Conservation (phyloP, 2,888 invertebrate genomes). For the Acrocyrtus sp. region DNA sequence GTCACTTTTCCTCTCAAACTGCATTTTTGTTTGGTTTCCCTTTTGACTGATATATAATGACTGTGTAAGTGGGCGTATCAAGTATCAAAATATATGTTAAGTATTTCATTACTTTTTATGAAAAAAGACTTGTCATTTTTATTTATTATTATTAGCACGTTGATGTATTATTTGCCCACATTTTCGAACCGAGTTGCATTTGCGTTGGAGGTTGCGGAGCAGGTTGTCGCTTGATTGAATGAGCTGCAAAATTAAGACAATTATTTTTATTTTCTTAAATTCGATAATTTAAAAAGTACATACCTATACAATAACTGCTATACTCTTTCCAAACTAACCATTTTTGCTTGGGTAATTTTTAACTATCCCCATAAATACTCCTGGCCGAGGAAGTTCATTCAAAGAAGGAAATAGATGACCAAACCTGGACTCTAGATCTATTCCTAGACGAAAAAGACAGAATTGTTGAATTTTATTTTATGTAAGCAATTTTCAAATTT, state of each 20-base stretch:
- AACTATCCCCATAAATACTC: conserved; percentile 74
- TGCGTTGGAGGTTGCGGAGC: conserved; percentile 73
- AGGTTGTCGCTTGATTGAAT: conserved; percentile 69
- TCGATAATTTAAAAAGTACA: background rate
- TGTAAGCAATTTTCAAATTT: too few species aligned
- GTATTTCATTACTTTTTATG: background rate
- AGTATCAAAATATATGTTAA: too few species aligned
- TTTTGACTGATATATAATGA: too few species aligned
- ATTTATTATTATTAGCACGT: conserved; percentile 65
- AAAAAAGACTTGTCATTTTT: background rate
- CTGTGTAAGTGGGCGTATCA: too few species aligned
- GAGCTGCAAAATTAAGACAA: conserved; percentile 62
- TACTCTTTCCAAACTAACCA: conserved; percentile 65
- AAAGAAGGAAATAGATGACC: conserved; percentile 74
- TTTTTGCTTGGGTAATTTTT: conserved; percentile 78
- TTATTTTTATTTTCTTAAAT: conserved; percentile 1
- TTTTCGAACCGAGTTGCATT: conserved; percentile 71
- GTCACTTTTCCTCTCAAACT: too few species aligned
- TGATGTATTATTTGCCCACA: conserved; percentile 70
- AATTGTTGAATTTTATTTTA: too few species aligned
- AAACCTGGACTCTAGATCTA: conserved; percentile 78
- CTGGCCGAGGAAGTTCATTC: conserved; percentile 76
- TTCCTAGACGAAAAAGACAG: conserved; percentile 58
- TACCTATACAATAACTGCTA: background rate
- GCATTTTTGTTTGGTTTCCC: too few species aligned